Percentiles rank a stretch among this genome's conserved stretches.
These are phyloP conservation scores for Percina caprodes DNA, from an alignment of 2,113 vertebrate species.

Conservation along the genomic window DNA sequence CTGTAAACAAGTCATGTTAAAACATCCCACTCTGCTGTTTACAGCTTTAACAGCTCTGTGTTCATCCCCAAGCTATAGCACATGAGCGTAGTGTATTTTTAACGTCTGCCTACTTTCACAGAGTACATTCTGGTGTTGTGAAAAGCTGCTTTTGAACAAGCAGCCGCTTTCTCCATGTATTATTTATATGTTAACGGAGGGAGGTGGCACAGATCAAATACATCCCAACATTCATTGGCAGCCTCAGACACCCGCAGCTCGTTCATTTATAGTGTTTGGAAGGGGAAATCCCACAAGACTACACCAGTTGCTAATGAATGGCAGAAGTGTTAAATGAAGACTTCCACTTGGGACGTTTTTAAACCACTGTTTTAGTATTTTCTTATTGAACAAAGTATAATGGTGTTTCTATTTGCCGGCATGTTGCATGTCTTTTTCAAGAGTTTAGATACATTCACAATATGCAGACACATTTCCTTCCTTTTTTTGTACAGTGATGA, in stretches of 20 bases:
- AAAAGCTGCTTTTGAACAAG: slow-evolving; percentile 27
- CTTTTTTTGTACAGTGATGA: background rate
- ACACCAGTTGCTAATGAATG: background rate
- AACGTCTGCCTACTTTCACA: slow-evolving; percentile 17
- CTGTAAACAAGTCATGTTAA: background rate
- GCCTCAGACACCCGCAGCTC: slow-evolving; percentile 11
- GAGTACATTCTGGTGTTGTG: slow-evolving; percentile 1
- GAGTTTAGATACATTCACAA: background rate
- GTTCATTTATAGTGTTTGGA: slow-evolving; percentile 11
- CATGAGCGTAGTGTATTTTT: background rate
- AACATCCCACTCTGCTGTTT: background rate
- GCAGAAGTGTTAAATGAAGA: background rate
- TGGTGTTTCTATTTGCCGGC: background rate
- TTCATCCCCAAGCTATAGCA: background rate
- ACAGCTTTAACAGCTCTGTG: background rate
- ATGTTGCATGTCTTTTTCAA: slow-evolving; percentile 14
- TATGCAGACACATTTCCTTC: background rate
- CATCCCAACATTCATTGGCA: slow-evolving; percentile 23
- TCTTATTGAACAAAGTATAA: background rate
- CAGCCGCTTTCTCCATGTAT: slow-evolving; percentile 29
- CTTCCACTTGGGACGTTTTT: slow-evolving; percentile 7
- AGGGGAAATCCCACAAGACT: slow-evolving; percentile 19
- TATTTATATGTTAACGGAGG: slow-evolving; percentile 45
- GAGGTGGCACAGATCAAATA: slow-evolving; percentile 52
- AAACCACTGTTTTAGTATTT: background rate